Conservation (phyloP, 2,113 vertebrate species). For the Astatotilapia flaviijosephi region DNA sequence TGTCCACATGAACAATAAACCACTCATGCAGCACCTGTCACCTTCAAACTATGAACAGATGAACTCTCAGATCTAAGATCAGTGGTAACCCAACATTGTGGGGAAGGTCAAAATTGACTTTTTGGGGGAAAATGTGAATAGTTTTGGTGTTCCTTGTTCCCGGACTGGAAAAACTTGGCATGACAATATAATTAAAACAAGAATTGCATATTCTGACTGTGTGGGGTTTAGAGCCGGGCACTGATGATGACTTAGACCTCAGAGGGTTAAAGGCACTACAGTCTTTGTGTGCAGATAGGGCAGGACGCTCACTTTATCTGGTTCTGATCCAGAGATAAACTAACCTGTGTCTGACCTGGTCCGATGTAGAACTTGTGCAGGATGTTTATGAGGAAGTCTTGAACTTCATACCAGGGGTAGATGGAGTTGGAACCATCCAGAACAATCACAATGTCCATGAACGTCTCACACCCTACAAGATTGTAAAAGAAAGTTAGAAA, state of each 20-base stretch:
- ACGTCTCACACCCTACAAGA: conserved; percentile 87
- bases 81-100: background rate
- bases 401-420: conserved; percentile 97
- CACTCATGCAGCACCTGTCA: background rate
- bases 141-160: background rate
- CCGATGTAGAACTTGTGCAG: conserved; percentile 93
- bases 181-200: background rate
- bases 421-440: conserved; percentile 98
- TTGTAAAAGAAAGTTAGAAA: background rate
- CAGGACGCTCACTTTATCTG: background rate
- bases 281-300: background rate
- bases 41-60: background rate
- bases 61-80: background rate
- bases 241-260: background rate
- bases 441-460: conserved; percentile 96
- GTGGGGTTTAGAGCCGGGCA: background rate
- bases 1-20: background rate
- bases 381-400: conserved; percentile 93
- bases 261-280: background rate
- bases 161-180: background rate
- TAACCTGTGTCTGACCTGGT: conserved; percentile 94
- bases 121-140: accelerated
- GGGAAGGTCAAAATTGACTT: background rate
- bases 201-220: background rate
- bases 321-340: background rate